Evolutionary conservation across 2,888 invertebrate species (phyloP).

Genomic region (Apamea epomidion): DNA sequence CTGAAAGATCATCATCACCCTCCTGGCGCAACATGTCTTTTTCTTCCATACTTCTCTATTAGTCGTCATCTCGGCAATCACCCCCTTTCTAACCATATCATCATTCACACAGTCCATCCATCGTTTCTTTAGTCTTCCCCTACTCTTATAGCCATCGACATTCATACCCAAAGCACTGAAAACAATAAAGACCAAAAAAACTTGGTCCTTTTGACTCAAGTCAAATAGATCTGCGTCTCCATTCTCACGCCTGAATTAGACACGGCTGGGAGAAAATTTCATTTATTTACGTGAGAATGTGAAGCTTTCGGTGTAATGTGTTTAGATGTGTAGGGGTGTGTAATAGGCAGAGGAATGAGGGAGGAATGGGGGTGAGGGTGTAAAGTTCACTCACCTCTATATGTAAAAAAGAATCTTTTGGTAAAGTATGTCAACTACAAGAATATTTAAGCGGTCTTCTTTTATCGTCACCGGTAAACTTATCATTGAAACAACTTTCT

Average conservation of each 20-base stretch:
- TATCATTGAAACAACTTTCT: neutral
- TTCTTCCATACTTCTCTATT: no score
- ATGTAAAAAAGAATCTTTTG: slow-evolving; percentile 12
- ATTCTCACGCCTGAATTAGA: slow-evolving; percentile 28
- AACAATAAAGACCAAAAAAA: neutral
- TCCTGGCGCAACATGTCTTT: no score
- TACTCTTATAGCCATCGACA: no score
- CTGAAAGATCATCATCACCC: no score
- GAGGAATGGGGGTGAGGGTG: no score
- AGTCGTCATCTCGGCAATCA: no score
- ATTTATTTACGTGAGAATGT: slow-evolving; percentile 41
- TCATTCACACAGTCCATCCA: no score
- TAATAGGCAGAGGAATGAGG: no score
- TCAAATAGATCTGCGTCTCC: slow-evolving; percentile 3
- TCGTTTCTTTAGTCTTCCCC: no score
- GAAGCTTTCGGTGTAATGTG: slow-evolving; percentile 23
- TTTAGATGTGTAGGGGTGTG: no score
- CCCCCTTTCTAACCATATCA: no score
- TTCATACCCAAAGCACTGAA: neutral
- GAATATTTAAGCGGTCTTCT: neutral
- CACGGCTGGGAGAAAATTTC: slow-evolving; percentile 32
- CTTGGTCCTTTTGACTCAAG: neutral
- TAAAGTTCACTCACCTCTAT: no score
- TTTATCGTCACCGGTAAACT: neutral
- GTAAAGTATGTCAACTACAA: slow-evolving; percentile 10